Conservation (phyloP, 2,888 invertebrate genomes). For the Calameuta filiformis region DNA sequence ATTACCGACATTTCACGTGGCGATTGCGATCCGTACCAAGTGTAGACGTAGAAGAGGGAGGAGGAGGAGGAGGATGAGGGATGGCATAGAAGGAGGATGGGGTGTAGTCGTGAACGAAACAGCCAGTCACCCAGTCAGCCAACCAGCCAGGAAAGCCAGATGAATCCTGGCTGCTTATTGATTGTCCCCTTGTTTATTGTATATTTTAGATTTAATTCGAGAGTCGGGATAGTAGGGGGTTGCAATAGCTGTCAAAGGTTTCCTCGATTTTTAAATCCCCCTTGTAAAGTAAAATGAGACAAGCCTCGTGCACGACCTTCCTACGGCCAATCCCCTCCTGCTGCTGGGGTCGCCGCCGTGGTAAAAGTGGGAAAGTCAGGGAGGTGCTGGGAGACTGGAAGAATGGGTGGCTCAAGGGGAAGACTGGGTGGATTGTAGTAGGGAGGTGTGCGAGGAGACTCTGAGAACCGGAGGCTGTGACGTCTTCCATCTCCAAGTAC, state of each 20-base stretch:
- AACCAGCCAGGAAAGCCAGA: background rate
- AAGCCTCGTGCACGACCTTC: slow-evolving; percentile 35
- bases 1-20: slow-evolving; percentile 47
- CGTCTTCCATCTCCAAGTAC: slow-evolving; percentile 11
- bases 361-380: background rate
- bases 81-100: background rate
- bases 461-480: background rate
- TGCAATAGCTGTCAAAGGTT: slow-evolving; percentile 65
- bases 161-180: slow-evolving; percentile 49
- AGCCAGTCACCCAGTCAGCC: background rate
- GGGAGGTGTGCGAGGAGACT: background rate
- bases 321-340: background rate
- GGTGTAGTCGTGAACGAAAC: background rate
- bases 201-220: slow-evolving; percentile 65
- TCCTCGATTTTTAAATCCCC: slow-evolving; percentile 64
- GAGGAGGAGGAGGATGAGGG: background rate
- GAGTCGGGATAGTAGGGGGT: slow-evolving; percentile 29
- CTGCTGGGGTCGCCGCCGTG: background rate
- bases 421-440: background rate
- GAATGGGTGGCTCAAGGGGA: background rate
- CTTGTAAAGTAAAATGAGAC: slow-evolving; percentile 65
- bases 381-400: background rate
- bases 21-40: slow-evolving; percentile 27
- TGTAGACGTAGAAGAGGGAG: slow-evolving; percentile 6
- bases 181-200: slow-evolving; percentile 65